These are phyloP conservation scores for Spodoptera frugiperda DNA, from an alignment of 1,140 invertebrate species.

Conservation along the genomic window DNA sequence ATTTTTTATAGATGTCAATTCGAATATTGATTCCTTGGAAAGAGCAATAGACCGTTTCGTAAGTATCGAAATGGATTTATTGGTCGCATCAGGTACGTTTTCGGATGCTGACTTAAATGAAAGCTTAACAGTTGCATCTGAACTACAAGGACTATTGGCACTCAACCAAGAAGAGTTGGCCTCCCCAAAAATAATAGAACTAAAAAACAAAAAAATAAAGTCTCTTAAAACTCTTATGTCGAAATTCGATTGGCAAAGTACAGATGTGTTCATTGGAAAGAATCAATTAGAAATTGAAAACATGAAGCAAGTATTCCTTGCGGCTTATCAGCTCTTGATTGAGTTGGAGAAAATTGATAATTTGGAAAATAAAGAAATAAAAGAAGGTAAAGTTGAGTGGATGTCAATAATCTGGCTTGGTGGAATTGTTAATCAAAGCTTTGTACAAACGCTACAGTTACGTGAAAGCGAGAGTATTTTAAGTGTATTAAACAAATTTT, in stretches of 20 bases:
- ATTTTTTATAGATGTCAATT: constrained; percentile 65
- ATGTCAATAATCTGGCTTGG: constrained; percentile 42
- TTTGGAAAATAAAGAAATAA: constrained; percentile 22
- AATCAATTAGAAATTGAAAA: constrained; percentile 51
- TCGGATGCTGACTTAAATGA: constrained; percentile 43
- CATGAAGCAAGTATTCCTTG: constrained; percentile 53
- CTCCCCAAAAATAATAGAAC: constrained; percentile 21
- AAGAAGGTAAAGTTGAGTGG: constrained; percentile 45
- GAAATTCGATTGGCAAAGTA: constrained; percentile 61
- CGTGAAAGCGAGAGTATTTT: not conserved
- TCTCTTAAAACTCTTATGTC: constrained; percentile 50
- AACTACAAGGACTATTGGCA: constrained; percentile 48
- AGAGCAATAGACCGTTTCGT: constrained; percentile 53
- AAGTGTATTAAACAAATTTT: not conserved
- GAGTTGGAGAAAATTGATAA: constrained; percentile 43
- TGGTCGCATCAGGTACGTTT: constrained; percentile 38
- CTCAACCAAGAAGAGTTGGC: constrained; percentile 22
- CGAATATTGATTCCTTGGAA: constrained; percentile 62
- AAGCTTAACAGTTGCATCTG: constrained; percentile 44
- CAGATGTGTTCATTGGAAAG: constrained; percentile 48
- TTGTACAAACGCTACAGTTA: constrained; percentile 24
- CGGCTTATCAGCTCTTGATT: constrained; percentile 57
- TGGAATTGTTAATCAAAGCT: constrained; percentile 31
- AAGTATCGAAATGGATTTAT: constrained; percentile 49
- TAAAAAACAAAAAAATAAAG: constrained; percentile 46